Conservation (phyloP, 2,888 invertebrate species). For the Patella caerulea region DNA sequence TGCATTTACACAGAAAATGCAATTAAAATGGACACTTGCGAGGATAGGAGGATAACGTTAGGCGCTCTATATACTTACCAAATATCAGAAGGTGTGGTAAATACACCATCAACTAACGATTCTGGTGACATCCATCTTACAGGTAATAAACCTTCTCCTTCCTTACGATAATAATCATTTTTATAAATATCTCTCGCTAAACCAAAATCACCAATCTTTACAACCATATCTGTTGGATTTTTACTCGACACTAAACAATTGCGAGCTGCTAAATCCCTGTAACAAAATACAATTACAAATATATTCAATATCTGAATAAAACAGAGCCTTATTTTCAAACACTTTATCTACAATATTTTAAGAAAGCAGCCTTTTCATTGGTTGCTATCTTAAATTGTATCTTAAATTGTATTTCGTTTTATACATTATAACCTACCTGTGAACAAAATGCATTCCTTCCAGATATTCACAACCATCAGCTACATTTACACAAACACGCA, state of each 20-base stretch:
- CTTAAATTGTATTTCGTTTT: not conserved
- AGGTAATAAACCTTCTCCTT: conserved; percentile 89
- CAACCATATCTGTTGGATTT: conserved; percentile 77
- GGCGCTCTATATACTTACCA: conserved; percentile 76
- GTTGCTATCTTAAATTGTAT: not conserved
- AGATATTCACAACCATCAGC: conserved; percentile 95
- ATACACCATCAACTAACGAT: conserved; percentile 94
- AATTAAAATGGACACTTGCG: not conserved
- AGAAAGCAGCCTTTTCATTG: conserved; percentile 1
- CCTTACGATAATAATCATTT: conserved; percentile 97
- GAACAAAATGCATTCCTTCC: conserved; percentile 97
- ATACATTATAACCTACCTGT: conserved; percentile 75
- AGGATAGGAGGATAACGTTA: not conserved
- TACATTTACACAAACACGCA: conserved; percentile 95
- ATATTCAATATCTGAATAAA: not conserved
- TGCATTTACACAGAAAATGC: not conserved
- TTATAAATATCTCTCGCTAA: conserved; percentile 96
- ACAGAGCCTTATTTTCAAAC: not conserved
- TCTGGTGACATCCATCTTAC: conserved; percentile 99
- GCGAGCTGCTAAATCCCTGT: conserved; percentile 89
- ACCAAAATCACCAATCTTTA: conserved; percentile 73
- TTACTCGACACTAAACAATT: conserved; percentile 86
- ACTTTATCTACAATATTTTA: too few species aligned
- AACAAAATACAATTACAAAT: conserved; percentile 31
- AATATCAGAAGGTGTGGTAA: conserved; percentile 96